These are phyloP conservation scores for Priocnemis perturbator DNA, from an alignment of 2,888 invertebrate genomes.

Conservation along the genomic window DNA sequence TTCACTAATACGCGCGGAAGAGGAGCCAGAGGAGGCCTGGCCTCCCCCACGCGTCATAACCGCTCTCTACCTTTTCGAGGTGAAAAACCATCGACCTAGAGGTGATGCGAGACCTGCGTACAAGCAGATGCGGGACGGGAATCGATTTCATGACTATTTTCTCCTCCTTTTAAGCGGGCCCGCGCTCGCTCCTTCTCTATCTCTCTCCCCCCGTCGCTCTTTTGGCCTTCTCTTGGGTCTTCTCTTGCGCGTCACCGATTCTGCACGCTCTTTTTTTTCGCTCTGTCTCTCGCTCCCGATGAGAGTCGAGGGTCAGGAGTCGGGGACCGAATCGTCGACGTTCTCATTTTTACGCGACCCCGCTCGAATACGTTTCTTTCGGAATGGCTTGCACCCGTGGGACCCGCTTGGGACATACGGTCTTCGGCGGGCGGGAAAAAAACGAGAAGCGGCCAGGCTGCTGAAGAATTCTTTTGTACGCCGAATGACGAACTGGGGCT, in stretches of 20 bases:
- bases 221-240: background rate
- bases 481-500: too few relatives aligned
- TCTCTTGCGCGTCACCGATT: background rate
- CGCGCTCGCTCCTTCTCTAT: constrained; percentile 7
- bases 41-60: constrained; percentile 3
- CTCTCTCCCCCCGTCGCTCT: constrained; percentile 1
- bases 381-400: constrained; percentile 15
- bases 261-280: too few relatives aligned
- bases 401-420: constrained; percentile 12
- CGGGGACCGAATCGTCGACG: constrained; percentile 19
- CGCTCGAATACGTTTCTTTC: constrained; percentile 16
- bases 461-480: too few relatives aligned
- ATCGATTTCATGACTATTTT: constrained; percentile 26
- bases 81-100: constrained; percentile 10
- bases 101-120: constrained; percentile 4
- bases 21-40: background rate
- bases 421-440: too few relatives aligned
- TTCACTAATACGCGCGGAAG: constrained; percentile 3
- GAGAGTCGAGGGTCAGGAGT: too few relatives aligned
- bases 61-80: constrained; percentile 1
- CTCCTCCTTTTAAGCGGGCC: constrained; percentile 6
- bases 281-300: too few relatives aligned
- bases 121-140: constrained; percentile 16
- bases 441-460: background rate
- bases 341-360: constrained; percentile 16